These are phyloP conservation scores for Phrynocephalus versicolor DNA, from an alignment of 2,113 vertebrate species.

Conservation along the genomic window DNA sequence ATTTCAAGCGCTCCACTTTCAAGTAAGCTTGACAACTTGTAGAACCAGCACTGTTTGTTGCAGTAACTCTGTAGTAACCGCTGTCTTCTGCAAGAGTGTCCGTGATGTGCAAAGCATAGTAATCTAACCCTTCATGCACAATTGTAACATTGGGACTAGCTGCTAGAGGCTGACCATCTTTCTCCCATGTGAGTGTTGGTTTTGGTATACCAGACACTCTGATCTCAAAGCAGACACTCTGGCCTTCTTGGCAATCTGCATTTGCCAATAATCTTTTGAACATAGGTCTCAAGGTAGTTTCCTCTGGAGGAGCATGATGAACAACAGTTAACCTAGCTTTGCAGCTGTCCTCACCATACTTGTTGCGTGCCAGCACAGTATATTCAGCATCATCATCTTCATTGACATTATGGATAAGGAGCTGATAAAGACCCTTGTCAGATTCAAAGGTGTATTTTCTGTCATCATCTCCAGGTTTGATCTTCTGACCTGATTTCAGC, in stretches of 20 bases:
- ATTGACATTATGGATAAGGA: slow-evolving; percentile 86
- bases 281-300: slow-evolving; percentile 94
- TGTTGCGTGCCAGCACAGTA: slow-evolving; percentile 90
- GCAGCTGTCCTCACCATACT: slow-evolving; percentile 94
- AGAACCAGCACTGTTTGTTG: slow-evolving; percentile 95
- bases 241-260: slow-evolving; percentile 92
- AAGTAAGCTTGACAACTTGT: slow-evolving; percentile 94
- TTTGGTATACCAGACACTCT: slow-evolving; percentile 91
- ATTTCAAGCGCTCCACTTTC: slow-evolving; percentile 87
- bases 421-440: slow-evolving; percentile 95
- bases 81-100: slow-evolving; percentile 94
- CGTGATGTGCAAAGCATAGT: slow-evolving; percentile 91
- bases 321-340: slow-evolving; percentile 91
- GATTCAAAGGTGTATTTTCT: slow-evolving; percentile 92
- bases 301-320: slow-evolving; percentile 88
- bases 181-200: slow-evolving; percentile 91
- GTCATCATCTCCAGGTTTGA: slow-evolving; percentile 89
- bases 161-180: slow-evolving; percentile 89
- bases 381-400: slow-evolving; percentile 93
- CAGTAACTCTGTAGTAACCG: slow-evolving; percentile 93
- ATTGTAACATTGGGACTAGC: slow-evolving; percentile 93
- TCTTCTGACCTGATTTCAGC: slow-evolving; percentile 96
- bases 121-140: slow-evolving; percentile 95
- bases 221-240: slow-evolving; percentile 93
- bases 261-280: slow-evolving; percentile 98